Conservation (phyloP, 2,797 vertebrate genomes). For the Selene dorsalis region DNA sequence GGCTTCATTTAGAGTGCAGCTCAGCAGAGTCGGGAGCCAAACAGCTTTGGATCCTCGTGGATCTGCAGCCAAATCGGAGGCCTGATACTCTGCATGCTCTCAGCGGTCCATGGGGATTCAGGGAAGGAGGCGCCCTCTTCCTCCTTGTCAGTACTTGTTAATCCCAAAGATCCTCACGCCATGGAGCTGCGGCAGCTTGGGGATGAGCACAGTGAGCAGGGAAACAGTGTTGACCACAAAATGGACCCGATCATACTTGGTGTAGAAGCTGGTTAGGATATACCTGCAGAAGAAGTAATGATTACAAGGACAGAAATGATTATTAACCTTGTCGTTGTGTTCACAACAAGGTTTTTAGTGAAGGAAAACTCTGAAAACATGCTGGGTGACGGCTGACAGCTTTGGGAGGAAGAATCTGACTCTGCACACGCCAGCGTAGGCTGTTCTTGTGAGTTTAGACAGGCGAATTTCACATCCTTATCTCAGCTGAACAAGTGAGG, state of each 20-base stretch:
- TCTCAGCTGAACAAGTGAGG: constrained; percentile 41
- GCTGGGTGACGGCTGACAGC: neutral
- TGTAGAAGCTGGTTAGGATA: constrained; percentile 99
- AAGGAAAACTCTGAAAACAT: neutral
- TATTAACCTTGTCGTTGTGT: too few species aligned
- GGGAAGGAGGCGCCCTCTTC: constrained; percentile 61
- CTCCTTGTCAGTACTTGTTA: constrained; percentile 92
- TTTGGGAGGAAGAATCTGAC: neutral
- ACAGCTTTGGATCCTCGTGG: constrained; percentile 50
- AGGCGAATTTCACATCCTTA: constrained; percentile 26
- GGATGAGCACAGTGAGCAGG: constrained; percentile 91
- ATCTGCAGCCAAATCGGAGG: constrained; percentile 57
- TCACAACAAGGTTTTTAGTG: too few species aligned
- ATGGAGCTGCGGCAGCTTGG: constrained; percentile 97
- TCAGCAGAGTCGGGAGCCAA: constrained; percentile 49
- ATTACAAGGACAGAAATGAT: too few species aligned
- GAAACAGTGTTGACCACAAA: constrained; percentile 97
- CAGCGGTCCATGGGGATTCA: constrained; percentile 49
- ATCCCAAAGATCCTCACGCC: constrained; percentile 97
- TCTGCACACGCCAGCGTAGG: neutral
- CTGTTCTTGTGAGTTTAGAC: constrained; percentile 1
- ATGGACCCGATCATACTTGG: constrained; percentile 94
- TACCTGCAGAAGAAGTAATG: constrained; percentile 83
- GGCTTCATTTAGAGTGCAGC: constrained; percentile 60
- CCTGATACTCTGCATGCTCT: constrained; percentile 51